A percentile compares a stretch with the other conserved stretches of the same genome.
Evolutionary conservation across 2,888 invertebrate genomes (phyloP).

Genomic region (Sarcophaga rosellei): DNA sequence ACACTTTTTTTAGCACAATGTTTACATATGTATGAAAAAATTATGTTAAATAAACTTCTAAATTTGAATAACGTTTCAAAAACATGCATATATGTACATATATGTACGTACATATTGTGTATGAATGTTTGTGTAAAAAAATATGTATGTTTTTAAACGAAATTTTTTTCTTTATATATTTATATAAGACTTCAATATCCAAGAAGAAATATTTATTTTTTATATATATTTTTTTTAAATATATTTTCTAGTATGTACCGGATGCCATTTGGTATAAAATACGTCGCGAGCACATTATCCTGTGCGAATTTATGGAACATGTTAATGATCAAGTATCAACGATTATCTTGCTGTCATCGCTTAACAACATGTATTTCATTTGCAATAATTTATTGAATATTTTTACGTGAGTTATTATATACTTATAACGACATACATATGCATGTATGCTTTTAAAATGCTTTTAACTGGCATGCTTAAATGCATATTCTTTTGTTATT

Average conservation of each 20-base stretch:
- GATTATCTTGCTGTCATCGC: conserved; percentile 86
- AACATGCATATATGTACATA: no score
- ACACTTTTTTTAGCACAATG: background rate
- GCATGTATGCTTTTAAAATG: no score
- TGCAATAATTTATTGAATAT: conserved; percentile 87
- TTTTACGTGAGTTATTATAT: conserved; percentile 76
- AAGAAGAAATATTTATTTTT: background rate
- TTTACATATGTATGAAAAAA: conserved; percentile 1
- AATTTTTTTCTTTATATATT: no score
- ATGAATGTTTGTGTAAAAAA: no score
- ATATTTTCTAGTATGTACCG: conserved; percentile 65
- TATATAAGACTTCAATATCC: background rate
- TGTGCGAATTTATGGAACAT: conserved; percentile 84
- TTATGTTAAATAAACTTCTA: conserved; percentile 13
- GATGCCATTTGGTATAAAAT: conserved; percentile 84
- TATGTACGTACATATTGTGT: no score
- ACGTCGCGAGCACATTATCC: conserved; percentile 86
- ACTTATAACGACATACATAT: background rate
- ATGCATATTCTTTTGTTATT: background rate
- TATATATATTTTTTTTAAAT: background rate
- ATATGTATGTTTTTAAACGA: no score
- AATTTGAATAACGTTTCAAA: background rate
- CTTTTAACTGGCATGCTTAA: no score
- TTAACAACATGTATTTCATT: conserved; percentile 88
- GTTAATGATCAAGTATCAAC: conserved; percentile 85